phyloP scores from a whole-genome alignment of 1,140 invertebrate species.

The Pantala flavescens region DNA sequence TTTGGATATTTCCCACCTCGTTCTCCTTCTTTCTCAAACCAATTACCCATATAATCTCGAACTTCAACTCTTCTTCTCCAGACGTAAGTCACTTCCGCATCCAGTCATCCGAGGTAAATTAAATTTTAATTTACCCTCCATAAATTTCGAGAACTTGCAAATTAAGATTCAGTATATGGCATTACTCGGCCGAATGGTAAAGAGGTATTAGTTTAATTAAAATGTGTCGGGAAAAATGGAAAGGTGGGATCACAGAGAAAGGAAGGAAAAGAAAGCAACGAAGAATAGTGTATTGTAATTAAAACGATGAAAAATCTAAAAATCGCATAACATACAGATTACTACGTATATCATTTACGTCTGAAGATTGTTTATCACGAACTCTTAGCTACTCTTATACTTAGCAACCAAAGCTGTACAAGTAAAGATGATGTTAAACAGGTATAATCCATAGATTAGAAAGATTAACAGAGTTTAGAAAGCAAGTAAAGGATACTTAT shows the following conservation, averaged over 20 bases:
- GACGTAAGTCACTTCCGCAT: not conserved
- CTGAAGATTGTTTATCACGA: too few relatives aligned
- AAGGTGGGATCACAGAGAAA: not conserved
- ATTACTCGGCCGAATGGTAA: conserved; percentile 13
- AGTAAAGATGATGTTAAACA: too few relatives aligned
- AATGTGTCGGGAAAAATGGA: not conserved
- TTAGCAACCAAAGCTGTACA: too few relatives aligned
- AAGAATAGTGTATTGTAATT: too few relatives aligned
- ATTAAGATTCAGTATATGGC: conserved; percentile 16
- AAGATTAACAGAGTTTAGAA: too few relatives aligned
- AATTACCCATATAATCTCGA: not conserved
- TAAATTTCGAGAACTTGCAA: conserved; percentile 11
- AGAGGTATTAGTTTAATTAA: conserved; percentile 17
- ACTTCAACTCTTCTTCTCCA: not conserved
- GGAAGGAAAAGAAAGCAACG: too few relatives aligned
- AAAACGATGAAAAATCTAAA: too few relatives aligned
- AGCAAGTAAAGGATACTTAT: too few relatives aligned
- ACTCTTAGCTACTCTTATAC: too few relatives aligned
- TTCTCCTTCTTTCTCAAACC: not conserved
- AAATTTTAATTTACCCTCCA: conserved; percentile 15
- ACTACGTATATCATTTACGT: too few relatives aligned
- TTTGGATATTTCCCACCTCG: not conserved
- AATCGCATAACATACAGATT: too few relatives aligned
- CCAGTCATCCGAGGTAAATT: conserved; percentile 13
- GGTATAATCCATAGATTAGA: too few relatives aligned